Conservation (phyloP, 2,888 invertebrate species). For the Hedya salicella region DNA sequence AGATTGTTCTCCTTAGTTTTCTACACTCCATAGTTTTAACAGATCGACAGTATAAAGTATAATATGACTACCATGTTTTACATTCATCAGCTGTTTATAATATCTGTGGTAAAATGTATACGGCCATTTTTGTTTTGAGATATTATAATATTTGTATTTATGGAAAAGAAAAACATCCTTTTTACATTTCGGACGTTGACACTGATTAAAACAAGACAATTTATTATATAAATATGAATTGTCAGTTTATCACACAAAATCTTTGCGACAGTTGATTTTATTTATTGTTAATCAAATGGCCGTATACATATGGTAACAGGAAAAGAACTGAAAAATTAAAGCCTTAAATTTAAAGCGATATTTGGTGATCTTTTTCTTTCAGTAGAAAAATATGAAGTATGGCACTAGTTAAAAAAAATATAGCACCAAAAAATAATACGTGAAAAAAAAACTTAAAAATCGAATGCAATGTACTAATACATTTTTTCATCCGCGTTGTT, state of each 20-base stretch:
- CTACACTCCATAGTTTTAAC: too few species aligned
- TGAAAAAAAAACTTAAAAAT: constrained; percentile 21
- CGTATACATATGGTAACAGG: constrained; percentile 24
- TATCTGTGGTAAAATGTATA: neutral
- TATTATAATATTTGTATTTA: neutral
- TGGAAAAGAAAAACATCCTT: too few species aligned
- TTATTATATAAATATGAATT: too few species aligned
- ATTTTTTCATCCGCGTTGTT: neutral
- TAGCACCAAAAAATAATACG: constrained; percentile 25
- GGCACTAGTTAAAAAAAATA: constrained; percentile 36
- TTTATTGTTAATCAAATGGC: neutral
- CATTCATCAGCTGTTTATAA: neutral
- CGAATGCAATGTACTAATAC: constrained; percentile 14
- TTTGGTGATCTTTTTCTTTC: constrained; percentile 38
- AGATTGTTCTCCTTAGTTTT: too few species aligned
- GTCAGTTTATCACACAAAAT: neutral
- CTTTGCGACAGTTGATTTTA: neutral
- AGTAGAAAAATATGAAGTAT: constrained; percentile 37
- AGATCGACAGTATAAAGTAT: too few species aligned
- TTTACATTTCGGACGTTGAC: too few species aligned
- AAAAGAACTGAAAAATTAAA: constrained; percentile 42
- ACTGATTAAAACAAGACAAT: too few species aligned
- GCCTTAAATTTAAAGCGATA: constrained; percentile 43
- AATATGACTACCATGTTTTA: neutral
- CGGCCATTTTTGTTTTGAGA: neutral